A percentile compares a stretch with the other conserved stretches of the same genome.
These are phyloP conservation scores for Dicyrtomina minuta DNA, from an alignment of 2,888 invertebrate species.

Conservation along the genomic window DNA sequence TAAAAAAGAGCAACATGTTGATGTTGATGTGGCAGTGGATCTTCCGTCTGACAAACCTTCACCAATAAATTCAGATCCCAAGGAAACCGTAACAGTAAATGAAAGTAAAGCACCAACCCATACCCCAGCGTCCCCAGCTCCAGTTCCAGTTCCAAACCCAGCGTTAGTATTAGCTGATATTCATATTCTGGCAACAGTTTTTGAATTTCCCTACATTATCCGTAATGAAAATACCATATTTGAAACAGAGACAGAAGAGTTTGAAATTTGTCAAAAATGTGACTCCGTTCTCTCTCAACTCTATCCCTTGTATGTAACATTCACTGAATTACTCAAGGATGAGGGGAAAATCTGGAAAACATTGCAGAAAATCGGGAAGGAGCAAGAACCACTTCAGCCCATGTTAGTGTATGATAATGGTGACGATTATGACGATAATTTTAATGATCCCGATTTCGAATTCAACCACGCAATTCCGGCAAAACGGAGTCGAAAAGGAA, in stretches of 20 bases:
- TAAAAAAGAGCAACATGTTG: no score
- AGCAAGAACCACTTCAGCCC: background rate
- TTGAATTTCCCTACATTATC: background rate
- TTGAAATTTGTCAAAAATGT: background rate
- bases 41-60: no score
- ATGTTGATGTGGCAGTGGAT: no score
- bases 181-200: background rate
- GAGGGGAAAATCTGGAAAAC: constrained; percentile 4
- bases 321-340: background rate
- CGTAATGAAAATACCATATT: background rate
- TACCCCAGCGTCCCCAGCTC: no score
- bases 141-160: no score
- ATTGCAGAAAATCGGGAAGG: background rate
- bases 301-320: background rate
- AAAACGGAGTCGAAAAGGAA: no score
- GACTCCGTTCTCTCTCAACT: background rate
- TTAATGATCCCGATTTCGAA: background rate
- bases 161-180: no score
- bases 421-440: background rate
- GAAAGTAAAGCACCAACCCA: no score
- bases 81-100: no score
- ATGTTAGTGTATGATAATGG: background rate
- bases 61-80: no score
- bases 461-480: no score
- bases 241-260: background rate